Percentiles rank a stretch among this genome's conserved stretches.
Conservation (phyloP, 2,888 invertebrate species). For the Pseudococcus longispinus region DNA sequence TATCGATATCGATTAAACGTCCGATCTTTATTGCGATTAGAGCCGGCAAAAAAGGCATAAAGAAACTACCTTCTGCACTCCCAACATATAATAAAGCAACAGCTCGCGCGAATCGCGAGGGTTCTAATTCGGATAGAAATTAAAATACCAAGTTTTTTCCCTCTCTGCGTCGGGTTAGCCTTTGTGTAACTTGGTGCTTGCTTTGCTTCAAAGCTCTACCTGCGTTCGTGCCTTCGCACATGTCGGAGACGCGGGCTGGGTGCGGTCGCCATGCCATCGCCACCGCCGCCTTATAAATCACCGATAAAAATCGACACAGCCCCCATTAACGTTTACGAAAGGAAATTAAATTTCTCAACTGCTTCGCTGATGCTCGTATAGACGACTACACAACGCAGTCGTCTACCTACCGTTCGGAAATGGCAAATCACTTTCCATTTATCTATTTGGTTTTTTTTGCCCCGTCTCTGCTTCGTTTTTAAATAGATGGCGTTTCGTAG, state of each 20-base stretch:
- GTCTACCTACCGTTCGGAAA: neutral
- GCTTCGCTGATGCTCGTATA: neutral
- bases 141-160: neutral
- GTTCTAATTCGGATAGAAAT: neutral
- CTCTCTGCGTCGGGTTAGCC: neutral
- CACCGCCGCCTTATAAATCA: neutral
- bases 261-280: no score
- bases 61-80: neutral
- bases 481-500: neutral
- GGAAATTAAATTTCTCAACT: constrained; percentile 7
- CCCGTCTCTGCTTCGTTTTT: neutral
- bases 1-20: neutral
- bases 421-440: constrained; percentile 16
- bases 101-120: neutral
- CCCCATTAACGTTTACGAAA: constrained; percentile 11
- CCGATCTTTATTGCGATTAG: neutral
- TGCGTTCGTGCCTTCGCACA: neutral
- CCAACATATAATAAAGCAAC: neutral
- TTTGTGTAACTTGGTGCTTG: neutral
- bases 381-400: neutral
- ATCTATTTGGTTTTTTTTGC: neutral
- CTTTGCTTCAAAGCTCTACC: neutral
- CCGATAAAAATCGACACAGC: constrained; percentile 5
- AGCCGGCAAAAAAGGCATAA: neutral
- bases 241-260: neutral